Base-by-base conservation (phyloP, 2,888 invertebrate species). In the Clistopyga incitator region DNA sequence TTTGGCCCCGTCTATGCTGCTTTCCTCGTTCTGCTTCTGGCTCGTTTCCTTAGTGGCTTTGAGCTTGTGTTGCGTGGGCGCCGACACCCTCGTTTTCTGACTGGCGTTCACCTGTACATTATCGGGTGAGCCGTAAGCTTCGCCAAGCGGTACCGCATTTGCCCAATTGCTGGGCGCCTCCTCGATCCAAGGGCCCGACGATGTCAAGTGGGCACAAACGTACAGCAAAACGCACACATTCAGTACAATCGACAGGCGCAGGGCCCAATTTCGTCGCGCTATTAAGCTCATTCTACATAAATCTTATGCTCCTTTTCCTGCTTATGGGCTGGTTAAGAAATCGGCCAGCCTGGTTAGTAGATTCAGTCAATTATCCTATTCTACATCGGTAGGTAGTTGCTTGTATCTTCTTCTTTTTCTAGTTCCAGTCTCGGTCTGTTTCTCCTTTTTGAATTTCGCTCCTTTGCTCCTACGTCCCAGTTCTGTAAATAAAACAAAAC, bases 201-300 rank as follows among this genome's bases (percentile, higher is more conserved):
- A 89, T 29, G 92, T 94, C 81, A 95, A 94, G 90, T 96, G 96
- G 91, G 96, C 95, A 89, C 96, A 96, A 86, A 96, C 95, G 93
- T 96, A 97, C 84, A 96, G 93, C 80, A 96, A 93, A 77, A 96
- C 96, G 87, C 95, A 96, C 86, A 96, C 94, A 92, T 96, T 97
- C 88, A 96, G 95, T 83, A 96, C 95, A 90, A 97, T 96, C 93
- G 96, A 96, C 93, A 96, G 95, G 89, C 96, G 95, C 92, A 96
- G 95, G 93, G 96, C 94, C 94, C 96, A 95, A 93, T 96, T 96
- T 87, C 96, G 95, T 85, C 95, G 94, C 79, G 94, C 93, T 86
- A 95, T 93, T 81, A 91, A 89, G 77, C 89, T 89, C 90, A 92
- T 91, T 82, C 88, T 91, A 88, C 86, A 65, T 72, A 23, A 3